Conservation (phyloP, 2,888 invertebrate species). For the Tridacna crocea region DNA sequence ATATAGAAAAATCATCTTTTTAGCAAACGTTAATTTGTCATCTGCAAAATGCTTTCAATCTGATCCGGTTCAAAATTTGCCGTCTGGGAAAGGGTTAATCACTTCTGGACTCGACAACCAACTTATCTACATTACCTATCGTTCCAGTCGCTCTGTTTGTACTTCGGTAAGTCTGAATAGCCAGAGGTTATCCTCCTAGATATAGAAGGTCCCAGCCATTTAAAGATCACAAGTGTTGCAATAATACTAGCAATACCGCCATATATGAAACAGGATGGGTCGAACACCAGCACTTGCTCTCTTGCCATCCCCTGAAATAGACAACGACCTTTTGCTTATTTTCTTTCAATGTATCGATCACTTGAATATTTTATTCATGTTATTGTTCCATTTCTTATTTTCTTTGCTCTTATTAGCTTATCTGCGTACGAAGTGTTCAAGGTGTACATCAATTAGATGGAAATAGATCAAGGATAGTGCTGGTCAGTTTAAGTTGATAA, state of each 20-base stretch:
- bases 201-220: slow-evolving; percentile 41
- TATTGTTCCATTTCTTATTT: too few species aligned
- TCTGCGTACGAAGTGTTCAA: too few species aligned
- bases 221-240: slow-evolving; percentile 36
- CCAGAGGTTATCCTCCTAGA: slow-evolving; percentile 30
- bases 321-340: background rate
- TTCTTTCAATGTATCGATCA: background rate
- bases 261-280: slow-evolving; percentile 28
- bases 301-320: slow-evolving; percentile 11
- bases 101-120: background rate
- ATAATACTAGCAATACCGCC: slow-evolving; percentile 37
- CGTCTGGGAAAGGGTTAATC: background rate
- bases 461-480: too few species aligned
- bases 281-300: slow-evolving; percentile 34
- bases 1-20: too few species aligned
- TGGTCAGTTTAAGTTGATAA: too few species aligned
- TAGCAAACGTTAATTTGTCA: too few species aligned
- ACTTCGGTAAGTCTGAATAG: slow-evolving; percentile 26
- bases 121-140: slow-evolving; percentile 35
- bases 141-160: slow-evolving; percentile 44
- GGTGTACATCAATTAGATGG: too few species aligned
- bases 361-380: too few species aligned
- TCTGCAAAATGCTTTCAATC: too few species aligned
- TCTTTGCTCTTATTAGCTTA: too few species aligned
- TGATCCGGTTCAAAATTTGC: too few species aligned